Base-by-base conservation (phyloP, 1,140 invertebrate genomes). In the Acromyrmex echinatior region DNA sequence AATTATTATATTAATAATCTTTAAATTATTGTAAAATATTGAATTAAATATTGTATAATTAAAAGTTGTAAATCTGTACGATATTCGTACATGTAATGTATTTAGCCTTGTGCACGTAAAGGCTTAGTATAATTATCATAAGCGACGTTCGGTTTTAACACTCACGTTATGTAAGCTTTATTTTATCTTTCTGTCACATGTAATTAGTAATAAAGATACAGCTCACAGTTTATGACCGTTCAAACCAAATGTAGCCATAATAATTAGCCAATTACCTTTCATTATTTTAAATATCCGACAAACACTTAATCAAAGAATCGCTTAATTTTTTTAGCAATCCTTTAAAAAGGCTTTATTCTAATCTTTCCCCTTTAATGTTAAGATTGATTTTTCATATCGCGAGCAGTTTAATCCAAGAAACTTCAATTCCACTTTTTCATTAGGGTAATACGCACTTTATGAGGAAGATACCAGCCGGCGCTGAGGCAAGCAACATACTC, bases 401-500 rank as follows among this genome's bases (percentile, higher is more conserved):
- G 25, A 45, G 18, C 49, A 39, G 7, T 4, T 51, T 51, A 76
- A 84, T 0, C 5, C 4, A 7, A 53, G 21, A 74, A 76, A 60
- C 16, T 65, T 74, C 18, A 53, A 53, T n/a, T 51, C 6, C 5
- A 10, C 4, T 86, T 74, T 74, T 85, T 91, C 92, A 92, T 88
- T 96, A 98, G 96, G 96, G 97, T 66, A 99, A 99, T 95, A 97
- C 97, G 73, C 97, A 99, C 91, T 99, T 99, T 92, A 99, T 99
- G 98, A 96, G 98, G 60, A 99, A 99, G 96, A 99, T 99, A 93
- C 99, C 99, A n/a, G 97, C 97, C 0, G 99, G 99, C 28, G 98
- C 99, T 0, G 99, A 99, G 95, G 99, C 99, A 2, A 98, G 98
- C 70, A 99, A 99, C 94, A 99, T 99, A 92, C 96, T 99, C 12